Conservation (phyloP, 2,888 invertebrate genomes). For the Cenopis cana region DNA sequence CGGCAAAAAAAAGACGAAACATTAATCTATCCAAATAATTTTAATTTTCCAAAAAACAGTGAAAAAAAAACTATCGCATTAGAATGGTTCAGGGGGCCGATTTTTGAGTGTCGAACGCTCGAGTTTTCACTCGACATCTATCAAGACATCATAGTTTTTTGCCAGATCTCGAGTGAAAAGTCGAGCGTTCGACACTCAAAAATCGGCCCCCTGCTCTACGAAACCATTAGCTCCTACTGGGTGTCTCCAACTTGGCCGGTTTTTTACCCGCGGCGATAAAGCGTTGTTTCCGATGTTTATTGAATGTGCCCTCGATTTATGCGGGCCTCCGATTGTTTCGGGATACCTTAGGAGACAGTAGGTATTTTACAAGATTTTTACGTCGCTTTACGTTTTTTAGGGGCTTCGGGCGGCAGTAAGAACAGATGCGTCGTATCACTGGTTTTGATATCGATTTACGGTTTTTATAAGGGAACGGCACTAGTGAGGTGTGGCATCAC, state of each 20-base stretch:
- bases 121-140: too few species aligned
- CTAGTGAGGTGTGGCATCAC: background rate
- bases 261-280: constrained; percentile 42
- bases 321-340: constrained; percentile 35
- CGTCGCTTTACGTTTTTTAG: background rate
- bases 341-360: constrained; percentile 25
- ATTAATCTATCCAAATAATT: too few species aligned
- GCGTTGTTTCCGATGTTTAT: constrained; percentile 39
- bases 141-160: too few species aligned
- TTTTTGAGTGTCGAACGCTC: too few species aligned
- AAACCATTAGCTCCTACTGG: background rate
- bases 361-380: constrained; percentile 11
- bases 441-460: background rate
- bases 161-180: too few species aligned
- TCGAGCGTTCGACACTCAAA: too few species aligned
- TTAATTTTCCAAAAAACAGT: too few species aligned
- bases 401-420: constrained; percentile 2
- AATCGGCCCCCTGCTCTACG: background rate
- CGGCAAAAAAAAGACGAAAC: too few species aligned
- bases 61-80: too few species aligned
- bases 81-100: too few species aligned
- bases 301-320: constrained; percentile 42
- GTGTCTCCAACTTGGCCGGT: constrained; percentile 6
- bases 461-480: background rate
- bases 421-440: background rate